These are phyloP conservation scores for Muntiacus reevesi DNA, from an alignment of 2,113 vertebrate species.

Conservation along the genomic window DNA sequence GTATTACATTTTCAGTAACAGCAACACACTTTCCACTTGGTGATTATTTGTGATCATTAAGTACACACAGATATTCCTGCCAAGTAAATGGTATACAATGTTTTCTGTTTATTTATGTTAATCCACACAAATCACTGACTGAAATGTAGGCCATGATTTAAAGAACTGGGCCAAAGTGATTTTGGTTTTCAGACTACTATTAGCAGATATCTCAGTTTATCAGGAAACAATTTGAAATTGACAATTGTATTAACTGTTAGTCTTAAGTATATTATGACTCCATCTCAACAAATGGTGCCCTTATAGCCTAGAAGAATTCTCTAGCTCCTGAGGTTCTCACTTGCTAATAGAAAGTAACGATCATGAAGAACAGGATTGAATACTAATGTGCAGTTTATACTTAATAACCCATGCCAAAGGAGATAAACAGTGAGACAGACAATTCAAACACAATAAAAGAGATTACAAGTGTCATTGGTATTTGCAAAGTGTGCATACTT, in stretches of 20 bases:
- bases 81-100: background rate
- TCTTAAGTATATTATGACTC: background rate
- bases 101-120: background rate
- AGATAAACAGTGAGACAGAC: background rate
- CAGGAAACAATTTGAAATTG: conserved; percentile 26
- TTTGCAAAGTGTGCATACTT: background rate
- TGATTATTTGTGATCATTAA: background rate
- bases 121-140: background rate
- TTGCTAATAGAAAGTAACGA: conserved; percentile 15
- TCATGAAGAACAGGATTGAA: background rate
- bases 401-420: background rate
- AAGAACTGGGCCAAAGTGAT: background rate
- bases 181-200: background rate
- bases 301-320: background rate
- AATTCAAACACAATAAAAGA: background rate
- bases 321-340: background rate
- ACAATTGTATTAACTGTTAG: background rate
- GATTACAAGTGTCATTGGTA: background rate
- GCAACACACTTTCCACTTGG: background rate
- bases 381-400: background rate
- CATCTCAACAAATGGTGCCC: background rate
- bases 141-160: background rate
- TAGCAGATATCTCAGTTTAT: background rate
- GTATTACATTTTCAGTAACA: background rate
- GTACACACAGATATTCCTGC: background rate